Percentiles rank a stretch among this genome's conserved stretches.
Evolutionary conservation across 2,888 invertebrate genomes (phyloP).

Genomic region (Caenorhabditis zanzibari): DNA sequence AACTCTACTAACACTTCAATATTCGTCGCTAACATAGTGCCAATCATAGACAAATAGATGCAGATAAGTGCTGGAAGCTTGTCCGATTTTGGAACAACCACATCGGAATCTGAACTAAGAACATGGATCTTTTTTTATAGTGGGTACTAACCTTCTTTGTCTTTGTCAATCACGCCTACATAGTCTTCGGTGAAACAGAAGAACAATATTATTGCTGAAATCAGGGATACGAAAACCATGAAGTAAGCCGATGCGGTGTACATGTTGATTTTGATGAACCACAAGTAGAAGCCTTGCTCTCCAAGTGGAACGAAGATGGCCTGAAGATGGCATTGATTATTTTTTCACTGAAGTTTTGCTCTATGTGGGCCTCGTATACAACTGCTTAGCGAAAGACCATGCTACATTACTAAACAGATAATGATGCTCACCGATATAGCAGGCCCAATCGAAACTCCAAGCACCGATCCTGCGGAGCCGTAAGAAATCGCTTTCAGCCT

Average conservation of each 20-base stretch:
- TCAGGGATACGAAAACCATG: constrained; percentile 59
- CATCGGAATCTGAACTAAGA: constrained; percentile 12
- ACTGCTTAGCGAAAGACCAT: too few relatives aligned
- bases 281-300: constrained; percentile 41
- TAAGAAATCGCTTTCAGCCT: constrained; percentile 65
- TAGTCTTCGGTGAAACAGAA: constrained; percentile 69
- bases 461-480: constrained; percentile 68
- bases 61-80: constrained; percentile 63
- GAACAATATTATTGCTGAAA: constrained; percentile 50
- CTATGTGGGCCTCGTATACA: too few relatives aligned
- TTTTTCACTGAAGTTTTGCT: too few relatives aligned
- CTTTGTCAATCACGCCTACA: constrained; percentile 65
- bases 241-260: constrained; percentile 68
- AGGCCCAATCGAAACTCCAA: constrained; percentile 70
- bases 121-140: too few relatives aligned
- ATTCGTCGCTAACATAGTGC: constrained; percentile 65
- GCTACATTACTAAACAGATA: too few relatives aligned
- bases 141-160: constrained; percentile 8
- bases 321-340: background rate
- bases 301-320: constrained; percentile 61
- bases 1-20: constrained; percentile 70
- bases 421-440: constrained; percentile 58
- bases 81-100: constrained; percentile 69
- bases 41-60: constrained; percentile 68
- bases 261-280: constrained; percentile 53